Conservation (phyloP, 2,113 vertebrate species). For the Callipepla squamata region DNA sequence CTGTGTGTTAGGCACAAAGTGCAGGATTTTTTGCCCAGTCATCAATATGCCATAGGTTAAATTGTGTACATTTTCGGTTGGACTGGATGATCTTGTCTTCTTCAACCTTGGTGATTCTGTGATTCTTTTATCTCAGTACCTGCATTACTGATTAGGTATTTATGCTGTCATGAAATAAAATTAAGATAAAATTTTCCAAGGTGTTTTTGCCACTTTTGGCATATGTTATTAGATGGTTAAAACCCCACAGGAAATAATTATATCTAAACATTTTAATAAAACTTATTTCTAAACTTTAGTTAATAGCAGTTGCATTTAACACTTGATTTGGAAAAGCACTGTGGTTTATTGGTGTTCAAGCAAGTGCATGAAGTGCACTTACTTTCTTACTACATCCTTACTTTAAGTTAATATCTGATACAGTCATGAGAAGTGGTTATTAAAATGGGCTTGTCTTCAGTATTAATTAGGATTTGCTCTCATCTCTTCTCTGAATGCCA, state of each 20-base stretch:
- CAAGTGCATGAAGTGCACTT: not conserved
- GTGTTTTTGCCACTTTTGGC: not conserved
- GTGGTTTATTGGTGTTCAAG: not conserved
- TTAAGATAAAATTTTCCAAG: not conserved
- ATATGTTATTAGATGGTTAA: not conserved
- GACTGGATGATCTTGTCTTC: too few relatives aligned
- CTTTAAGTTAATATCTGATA: conserved; percentile 29
- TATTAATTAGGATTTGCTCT: conserved; percentile 48
- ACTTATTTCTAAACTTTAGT: not conserved
- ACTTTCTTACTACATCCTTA: not conserved
- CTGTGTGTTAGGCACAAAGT: not conserved
- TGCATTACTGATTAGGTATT: not conserved
- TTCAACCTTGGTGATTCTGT: too few relatives aligned
- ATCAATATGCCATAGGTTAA: not conserved
- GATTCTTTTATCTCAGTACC: not conserved
- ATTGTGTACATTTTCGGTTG: not conserved
- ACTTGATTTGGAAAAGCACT: not conserved
- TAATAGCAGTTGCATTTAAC: not conserved
- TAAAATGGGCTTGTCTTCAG: not conserved
- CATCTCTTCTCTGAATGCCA: not conserved
- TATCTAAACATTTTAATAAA: not conserved
- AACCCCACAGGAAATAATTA: not conserved
- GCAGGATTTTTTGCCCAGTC: not conserved
- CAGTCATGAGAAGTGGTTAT: not conserved
- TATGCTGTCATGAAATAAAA: not conserved